Evolutionary conservation across 2,888 invertebrate species (phyloP), one percentile per base, ranked within the genome.

Genomic region (Protonemura montana): DNA sequence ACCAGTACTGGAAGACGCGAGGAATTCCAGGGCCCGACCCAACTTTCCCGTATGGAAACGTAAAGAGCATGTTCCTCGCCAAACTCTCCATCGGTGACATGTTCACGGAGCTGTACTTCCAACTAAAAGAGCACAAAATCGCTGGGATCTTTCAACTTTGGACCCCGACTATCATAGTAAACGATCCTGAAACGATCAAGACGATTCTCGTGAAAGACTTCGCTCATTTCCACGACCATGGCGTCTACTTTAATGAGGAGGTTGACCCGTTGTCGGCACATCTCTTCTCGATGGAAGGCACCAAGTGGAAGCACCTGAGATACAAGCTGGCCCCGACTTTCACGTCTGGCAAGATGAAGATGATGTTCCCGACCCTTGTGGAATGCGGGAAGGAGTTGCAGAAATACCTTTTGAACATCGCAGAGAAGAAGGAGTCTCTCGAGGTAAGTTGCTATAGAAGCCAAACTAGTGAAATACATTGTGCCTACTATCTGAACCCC

Each of bases 241-340:
- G 95, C 0, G 91, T 94, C 59, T 93, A 94, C 89, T 92, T 91
- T 85, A 94, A 94, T 87, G 94, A 94, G 85, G 91, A 92, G 25
- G 92, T 93, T 26, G 94, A 95, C 90, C 94, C 93, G 0, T 88
- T 95, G 76, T 93, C 94, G 7, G 93, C 92, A 0, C 94, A 94
- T 90, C 90, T 95, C 5, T 94, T 95, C 89, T 92, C 93, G 87
- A 89, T 93, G 80, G 91, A 92, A 82, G 94, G 94, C 0, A 91
- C 92, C 10, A 92, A 93, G 85, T 96, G 96, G 95, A 94, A 93
- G 89, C 92, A 91, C 83, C 90, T 95, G 30, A 92, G 95, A 25
- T 88, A 92, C 0, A 94, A 94, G 89, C 90, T 95, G 89, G 93
- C 95, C 0, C 94, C 95, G 0, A 93, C 94, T 0, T 96, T 95